These are phyloP conservation scores for Pagrus major DNA, from an alignment of 2,113 vertebrate genomes.

Conservation along the genomic window DNA sequence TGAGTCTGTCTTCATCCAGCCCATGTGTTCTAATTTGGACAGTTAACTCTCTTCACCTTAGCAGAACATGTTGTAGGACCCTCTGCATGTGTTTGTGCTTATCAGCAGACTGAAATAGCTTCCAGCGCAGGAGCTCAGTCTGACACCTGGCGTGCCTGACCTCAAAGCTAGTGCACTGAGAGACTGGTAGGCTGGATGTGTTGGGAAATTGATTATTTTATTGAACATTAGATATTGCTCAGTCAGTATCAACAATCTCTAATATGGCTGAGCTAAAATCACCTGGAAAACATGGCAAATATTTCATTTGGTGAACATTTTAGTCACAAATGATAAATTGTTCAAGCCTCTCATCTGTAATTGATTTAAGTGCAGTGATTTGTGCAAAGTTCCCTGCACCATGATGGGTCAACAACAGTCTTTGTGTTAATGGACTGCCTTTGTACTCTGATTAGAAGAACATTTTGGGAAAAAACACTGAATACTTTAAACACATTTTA, in stretches of 20 bases:
- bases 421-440: background rate
- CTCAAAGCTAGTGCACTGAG: background rate
- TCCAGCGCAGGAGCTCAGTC: conserved; percentile 29
- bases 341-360: background rate
- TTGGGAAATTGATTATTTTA: background rate
- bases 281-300: background rate
- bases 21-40: conserved; percentile 41
- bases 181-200: background rate
- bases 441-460: background rate
- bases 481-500: background rate
- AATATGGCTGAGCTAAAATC: background rate
- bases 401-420: background rate
- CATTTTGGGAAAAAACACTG: background rate
- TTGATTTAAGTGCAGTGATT: background rate
- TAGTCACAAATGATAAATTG: background rate
- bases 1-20: conserved; percentile 6
- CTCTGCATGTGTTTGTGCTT: conserved; percentile 21
- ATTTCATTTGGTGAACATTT: background rate
- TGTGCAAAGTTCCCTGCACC: background rate
- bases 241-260: background rate
- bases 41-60: conserved; percentile 27
- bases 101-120: conserved; percentile 71
- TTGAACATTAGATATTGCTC: background rate
- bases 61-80: conserved; percentile 18
- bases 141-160: conserved; percentile 38